Evolutionary conservation across 1,140 invertebrate genomes (phyloP).

Genomic region (Oedothorax gibbosus): DNA sequence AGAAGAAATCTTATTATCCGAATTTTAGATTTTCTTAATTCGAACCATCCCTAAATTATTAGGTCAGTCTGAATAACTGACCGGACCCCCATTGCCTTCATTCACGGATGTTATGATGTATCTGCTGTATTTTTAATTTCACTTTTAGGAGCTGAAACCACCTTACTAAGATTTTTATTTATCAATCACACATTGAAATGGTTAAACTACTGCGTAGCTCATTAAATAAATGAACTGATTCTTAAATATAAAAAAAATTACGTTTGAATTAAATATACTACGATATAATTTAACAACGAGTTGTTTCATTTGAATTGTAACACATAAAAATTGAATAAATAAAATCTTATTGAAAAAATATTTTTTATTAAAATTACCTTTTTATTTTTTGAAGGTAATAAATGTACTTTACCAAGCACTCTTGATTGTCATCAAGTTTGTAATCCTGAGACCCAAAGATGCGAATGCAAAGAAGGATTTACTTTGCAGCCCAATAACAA

Average conservation of each 20-base stretch:
- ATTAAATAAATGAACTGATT: background rate
- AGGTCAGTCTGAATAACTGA: too few relatives aligned
- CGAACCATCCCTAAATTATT: too few relatives aligned
- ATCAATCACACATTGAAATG: too few relatives aligned
- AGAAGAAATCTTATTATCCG: too few relatives aligned
- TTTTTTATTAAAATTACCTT: too few relatives aligned
- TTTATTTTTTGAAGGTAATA: background rate
- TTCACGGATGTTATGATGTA: too few relatives aligned
- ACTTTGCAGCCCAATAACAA: constrained; percentile 5
- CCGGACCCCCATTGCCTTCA: too few relatives aligned
- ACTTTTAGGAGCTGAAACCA: too few relatives aligned
- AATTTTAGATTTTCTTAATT: too few relatives aligned
- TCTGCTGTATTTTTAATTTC: too few relatives aligned
- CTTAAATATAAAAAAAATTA: background rate
- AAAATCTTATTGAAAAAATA: too few relatives aligned
- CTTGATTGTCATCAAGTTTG: constrained; percentile 2
- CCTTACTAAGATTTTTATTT: too few relatives aligned
- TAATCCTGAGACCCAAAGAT: background rate
- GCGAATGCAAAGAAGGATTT: background rate
- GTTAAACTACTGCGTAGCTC: background rate
- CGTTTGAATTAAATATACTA: background rate
- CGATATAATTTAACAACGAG: background rate
- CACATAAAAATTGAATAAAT: background rate
- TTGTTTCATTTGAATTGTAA: background rate
- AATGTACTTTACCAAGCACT: background rate